A percentile compares a stretch with the other conserved stretches of the same genome.
Conservation (phyloP, 1,140 invertebrate genomes). For the Tribolium castaneum region DNA sequence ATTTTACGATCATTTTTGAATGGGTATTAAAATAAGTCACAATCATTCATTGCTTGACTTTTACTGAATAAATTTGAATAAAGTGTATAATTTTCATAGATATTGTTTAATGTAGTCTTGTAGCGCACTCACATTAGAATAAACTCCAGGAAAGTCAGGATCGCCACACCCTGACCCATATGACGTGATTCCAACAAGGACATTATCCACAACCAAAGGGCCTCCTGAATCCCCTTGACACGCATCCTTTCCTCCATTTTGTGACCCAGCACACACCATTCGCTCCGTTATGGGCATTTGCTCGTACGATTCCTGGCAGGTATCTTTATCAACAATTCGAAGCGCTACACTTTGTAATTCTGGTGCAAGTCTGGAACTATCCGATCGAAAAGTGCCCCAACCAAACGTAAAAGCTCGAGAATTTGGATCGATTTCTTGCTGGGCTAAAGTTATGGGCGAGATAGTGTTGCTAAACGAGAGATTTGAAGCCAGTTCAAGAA, state of each 20-base stretch:
- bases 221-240: constrained; percentile 64
- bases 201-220: constrained; percentile 64
- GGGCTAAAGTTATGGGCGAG: background rate
- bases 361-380: background rate
- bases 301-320: constrained; percentile 62
- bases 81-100: background rate
- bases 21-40: no score
- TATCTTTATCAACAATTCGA: constrained; percentile 61
- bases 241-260: constrained; percentile 65
- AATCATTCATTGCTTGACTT: no score
- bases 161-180: constrained; percentile 81
- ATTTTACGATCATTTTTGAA: no score
- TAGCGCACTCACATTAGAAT: constrained; percentile 68
- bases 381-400: background rate
- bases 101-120: constrained; percentile 56
- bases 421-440: no score
- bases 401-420: background rate
- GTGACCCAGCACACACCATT: constrained; percentile 72
- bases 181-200: constrained; percentile 70
- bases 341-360: constrained; percentile 45
- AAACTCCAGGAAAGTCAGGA: constrained; percentile 78
- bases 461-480: background rate
- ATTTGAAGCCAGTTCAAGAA: background rate
- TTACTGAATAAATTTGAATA: no score
- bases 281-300: constrained; percentile 64